Percentiles rank a stretch among this genome's conserved stretches.
Evolutionary conservation across 2,888 invertebrate species (phyloP).

Genomic region (Sphecodes monilicornis): DNA sequence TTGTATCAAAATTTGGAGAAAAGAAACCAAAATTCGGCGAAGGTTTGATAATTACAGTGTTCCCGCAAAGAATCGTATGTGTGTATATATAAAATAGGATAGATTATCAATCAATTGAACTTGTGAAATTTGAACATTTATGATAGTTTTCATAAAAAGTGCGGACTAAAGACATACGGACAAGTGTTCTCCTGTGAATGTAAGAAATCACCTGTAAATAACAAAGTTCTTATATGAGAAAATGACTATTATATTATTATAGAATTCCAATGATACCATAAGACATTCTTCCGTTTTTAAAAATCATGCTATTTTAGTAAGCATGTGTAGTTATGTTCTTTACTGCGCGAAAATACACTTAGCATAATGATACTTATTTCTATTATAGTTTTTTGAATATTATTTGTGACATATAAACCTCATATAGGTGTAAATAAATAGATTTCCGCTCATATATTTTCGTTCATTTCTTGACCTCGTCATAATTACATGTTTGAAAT

Average conservation of each 20-base stretch:
- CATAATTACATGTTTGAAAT: slow-evolving; percentile 23
- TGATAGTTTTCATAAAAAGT: slow-evolving; percentile 48
- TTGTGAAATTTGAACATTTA: slow-evolving; percentile 55
- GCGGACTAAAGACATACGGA: slow-evolving; percentile 43
- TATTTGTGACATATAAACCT: slow-evolving; percentile 60
- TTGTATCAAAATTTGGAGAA: slow-evolving; percentile 62
- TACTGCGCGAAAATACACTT: slow-evolving; percentile 43
- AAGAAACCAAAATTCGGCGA: slow-evolving; percentile 43
- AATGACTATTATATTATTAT: slow-evolving; percentile 57
- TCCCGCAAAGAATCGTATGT: slow-evolving; percentile 37
- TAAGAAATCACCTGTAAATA: slow-evolving; percentile 66
- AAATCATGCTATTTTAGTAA: slow-evolving; percentile 50
- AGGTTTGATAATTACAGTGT: slow-evolving; percentile 23
- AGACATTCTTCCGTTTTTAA: slow-evolving; percentile 46
- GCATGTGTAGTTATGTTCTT: slow-evolving; percentile 64
- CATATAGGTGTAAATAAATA: slow-evolving; percentile 64
- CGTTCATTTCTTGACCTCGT: slow-evolving; percentile 52
- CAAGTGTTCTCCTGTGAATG: slow-evolving; percentile 68
- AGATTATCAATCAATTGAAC: slow-evolving; percentile 48
- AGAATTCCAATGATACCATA: slow-evolving; percentile 41
- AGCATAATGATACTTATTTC: slow-evolving; percentile 56
- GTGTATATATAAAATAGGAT: slow-evolving; percentile 51
- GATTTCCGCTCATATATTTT: slow-evolving; percentile 54
- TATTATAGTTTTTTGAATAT: slow-evolving; percentile 52
- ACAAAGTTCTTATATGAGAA: slow-evolving; percentile 56